Percentiles rank a stretch among this genome's conserved stretches.
phyloP scores from a whole-genome alignment of 2,113 vertebrate genomes.

The Mustela lutreola region DNA sequence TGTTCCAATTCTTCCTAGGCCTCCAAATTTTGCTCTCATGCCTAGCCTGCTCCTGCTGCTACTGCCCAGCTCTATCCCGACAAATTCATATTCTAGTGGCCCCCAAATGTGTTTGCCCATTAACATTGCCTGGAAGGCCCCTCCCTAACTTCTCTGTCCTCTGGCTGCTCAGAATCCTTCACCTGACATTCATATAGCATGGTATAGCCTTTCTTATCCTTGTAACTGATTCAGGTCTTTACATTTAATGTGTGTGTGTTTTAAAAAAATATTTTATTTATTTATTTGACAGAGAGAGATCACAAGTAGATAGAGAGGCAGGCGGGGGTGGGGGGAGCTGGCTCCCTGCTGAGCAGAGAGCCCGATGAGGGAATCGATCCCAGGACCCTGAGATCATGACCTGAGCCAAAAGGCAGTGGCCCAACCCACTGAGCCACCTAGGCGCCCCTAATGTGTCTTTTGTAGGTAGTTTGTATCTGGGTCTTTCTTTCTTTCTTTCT shows the following conservation, averaged over 20 bases:
- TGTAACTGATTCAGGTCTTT: neutral
- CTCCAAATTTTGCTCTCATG: neutral
- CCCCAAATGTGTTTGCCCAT: neutral
- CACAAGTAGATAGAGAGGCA: too few species aligned
- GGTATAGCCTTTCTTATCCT: neutral
- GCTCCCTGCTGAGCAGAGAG: too few species aligned
- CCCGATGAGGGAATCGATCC: too few species aligned
- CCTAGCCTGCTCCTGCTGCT: neutral
- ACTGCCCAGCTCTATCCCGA: neutral
- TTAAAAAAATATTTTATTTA: too few species aligned
- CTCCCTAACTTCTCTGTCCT: neutral
- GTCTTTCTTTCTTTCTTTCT: neutral
- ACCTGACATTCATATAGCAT: neutral
- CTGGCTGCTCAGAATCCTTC: neutral
- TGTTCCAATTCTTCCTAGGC: neutral
- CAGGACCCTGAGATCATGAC: too few species aligned
- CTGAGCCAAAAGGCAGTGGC: too few species aligned
- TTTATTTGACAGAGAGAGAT: too few species aligned
- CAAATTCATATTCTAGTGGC: neutral
- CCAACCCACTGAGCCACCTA: too few species aligned
- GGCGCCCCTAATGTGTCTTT: neutral
- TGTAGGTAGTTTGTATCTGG: neutral
- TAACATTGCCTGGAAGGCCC: neutral
- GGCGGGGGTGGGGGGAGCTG: too few species aligned
- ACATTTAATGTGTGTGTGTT: neutral